Percentiles rank a stretch among this genome's conserved stretches.
These are phyloP conservation scores for Tachysurus fulvidraco DNA, from an alignment of 2,113 vertebrate genomes.

Conservation along the genomic window DNA sequence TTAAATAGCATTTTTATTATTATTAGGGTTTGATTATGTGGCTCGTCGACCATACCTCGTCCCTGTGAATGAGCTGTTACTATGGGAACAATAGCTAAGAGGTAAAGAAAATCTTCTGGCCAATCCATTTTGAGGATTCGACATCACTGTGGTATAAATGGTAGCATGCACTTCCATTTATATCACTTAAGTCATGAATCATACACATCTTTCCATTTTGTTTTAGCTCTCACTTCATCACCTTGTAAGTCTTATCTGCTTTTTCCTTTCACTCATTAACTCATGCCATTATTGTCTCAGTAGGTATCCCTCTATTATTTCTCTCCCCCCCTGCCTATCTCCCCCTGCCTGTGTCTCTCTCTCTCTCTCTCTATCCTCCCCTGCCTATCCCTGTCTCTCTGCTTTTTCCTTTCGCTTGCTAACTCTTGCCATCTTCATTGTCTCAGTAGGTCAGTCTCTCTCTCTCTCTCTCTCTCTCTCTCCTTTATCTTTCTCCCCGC, in stretches of 20 bases:
- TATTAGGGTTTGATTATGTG: neutral
- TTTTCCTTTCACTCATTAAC: slow-evolving; percentile 10
- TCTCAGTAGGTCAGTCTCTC: neutral
- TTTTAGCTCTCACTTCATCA: slow-evolving; percentile 25
- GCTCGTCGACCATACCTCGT: neutral
- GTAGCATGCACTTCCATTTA: too few species aligned
- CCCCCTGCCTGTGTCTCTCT: neutral
- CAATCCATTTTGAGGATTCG: neutral
- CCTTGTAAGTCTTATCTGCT: slow-evolving; percentile 26
- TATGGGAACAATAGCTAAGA: neutral
- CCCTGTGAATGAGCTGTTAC: neutral
- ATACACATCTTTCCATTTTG: neutral
- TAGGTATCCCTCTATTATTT: neutral
- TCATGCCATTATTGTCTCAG: slow-evolving; percentile 15
- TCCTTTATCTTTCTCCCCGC: neutral
- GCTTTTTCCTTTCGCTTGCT: too few species aligned
- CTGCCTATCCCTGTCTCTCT: too few species aligned
- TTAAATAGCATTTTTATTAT: neutral
- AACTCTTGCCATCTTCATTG: too few species aligned
- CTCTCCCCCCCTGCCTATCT: neutral
- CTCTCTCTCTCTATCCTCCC: too few species aligned
- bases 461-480: slow-evolving; percentile 15
- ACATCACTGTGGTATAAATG: neutral
- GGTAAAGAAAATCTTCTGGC: neutral
- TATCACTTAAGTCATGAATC: neutral